Conservation (phyloP, 2,888 invertebrate genomes). For the Dinocampus coccinellae region DNA sequence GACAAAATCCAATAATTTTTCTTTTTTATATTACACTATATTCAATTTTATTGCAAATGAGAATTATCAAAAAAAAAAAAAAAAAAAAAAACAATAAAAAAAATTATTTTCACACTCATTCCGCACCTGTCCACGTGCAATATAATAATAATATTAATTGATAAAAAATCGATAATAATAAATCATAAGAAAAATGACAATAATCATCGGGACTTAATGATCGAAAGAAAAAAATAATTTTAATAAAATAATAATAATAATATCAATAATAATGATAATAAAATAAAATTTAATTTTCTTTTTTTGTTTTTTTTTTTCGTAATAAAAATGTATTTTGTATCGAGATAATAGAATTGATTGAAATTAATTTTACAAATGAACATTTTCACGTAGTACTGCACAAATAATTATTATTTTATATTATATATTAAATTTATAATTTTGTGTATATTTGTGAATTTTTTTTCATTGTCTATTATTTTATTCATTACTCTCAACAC, state of each 20-base stretch:
- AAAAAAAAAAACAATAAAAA: slow-evolving; percentile 4
- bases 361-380: background rate
- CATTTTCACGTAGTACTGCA: background rate
- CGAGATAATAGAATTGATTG: background rate
- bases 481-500: slow-evolving; percentile 17
- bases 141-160: slow-evolving; percentile 48
- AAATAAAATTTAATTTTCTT: slow-evolving; percentile 44
- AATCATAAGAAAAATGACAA: slow-evolving; percentile 47
- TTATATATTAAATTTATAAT: background rate
- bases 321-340: background rate
- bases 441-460: background rate
- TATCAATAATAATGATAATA: too few relatives aligned
- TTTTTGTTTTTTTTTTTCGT: slow-evolving; percentile 9
- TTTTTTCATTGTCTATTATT: slow-evolving; percentile 11
- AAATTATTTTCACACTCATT: slow-evolving; percentile 45
- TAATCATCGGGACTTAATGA: slow-evolving; percentile 41
- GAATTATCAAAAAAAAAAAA: background rate
- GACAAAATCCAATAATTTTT: slow-evolving; percentile 38
- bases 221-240: slow-evolving; percentile 36
- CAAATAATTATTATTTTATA: background rate
- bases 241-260: too few relatives aligned
- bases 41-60: background rate
- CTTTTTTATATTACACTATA: background rate
- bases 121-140: slow-evolving; percentile 53
- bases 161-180: slow-evolving; percentile 54